Evolutionary conservation across 2,113 vertebrate species (phyloP), one percentile per base, ranked within the genome.

Genomic region (Perca flavescens): DNA sequence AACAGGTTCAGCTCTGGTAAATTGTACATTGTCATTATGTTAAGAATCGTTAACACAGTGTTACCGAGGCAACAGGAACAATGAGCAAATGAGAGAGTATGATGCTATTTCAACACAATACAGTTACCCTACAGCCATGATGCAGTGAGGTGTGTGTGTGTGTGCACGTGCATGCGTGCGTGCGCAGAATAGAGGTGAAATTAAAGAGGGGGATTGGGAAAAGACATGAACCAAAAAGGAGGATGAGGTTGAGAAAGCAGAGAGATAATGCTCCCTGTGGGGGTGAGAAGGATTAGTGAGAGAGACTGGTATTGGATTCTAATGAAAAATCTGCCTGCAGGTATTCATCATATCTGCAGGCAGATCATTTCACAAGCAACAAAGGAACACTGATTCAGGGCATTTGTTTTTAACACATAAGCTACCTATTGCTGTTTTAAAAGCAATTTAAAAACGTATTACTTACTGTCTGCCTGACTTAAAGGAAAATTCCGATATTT

Each of bases 261-360:
- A 79, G 71, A 77, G 82, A 88, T 90, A 79, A 86, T 67, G 56
- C 68, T 74, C 60, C 62, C 70, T 67, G 50, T 53, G 31, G 64
- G 79, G 40, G 28, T 2, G 56, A 63, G 74, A 69, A 60, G 22
- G 52, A 25, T 40, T 34, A 46, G 47, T n/a, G 53, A 58, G 74
- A 66, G 71, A 54, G 49, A 76, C 10, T 3, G 66, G 50, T 52
- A 77, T 89, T 75, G 74, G 53, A 83, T 69, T 71, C 78, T 83
- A 77, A 89, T 89, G 57, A 82, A 82, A 90, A 80, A 76, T 77
- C 56, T 58, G 73, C 80, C 84, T 74, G 84, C 53, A 81, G 85
- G 85, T 80, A 83, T 74, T 87, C 73, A 83, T 70, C 58, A 65
- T 46, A 47, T 78, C 66, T 86, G 77, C 79, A 68, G 80, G 62